phyloP scores from a whole-genome alignment of 2,888 invertebrate genomes.

The Bugula neritina region DNA sequence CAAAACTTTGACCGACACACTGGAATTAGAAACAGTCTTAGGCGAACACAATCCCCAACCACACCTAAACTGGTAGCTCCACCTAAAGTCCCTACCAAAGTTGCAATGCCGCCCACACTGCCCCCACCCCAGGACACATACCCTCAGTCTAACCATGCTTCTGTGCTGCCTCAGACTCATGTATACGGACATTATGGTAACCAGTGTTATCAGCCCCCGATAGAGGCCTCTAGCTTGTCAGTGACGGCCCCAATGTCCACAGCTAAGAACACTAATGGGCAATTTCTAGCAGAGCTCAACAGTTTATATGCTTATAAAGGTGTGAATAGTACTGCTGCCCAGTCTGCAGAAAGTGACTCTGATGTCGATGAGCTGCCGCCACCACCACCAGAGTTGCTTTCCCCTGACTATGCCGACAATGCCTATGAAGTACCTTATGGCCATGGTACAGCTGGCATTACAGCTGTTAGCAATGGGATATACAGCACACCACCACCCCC shows the following conservation, averaged over 20 bases:
- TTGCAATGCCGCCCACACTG: not conserved
- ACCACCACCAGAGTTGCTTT: slow-evolving; percentile 45
- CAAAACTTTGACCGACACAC: slow-evolving; percentile 11
- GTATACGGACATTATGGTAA: slow-evolving; percentile 16
- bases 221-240: slow-evolving; percentile 2
- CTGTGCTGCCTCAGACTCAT: not conserved
- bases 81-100: not conserved
- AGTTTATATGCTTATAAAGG: slow-evolving; percentile 21
- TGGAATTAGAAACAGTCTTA: slow-evolving; percentile 9
- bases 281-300: slow-evolving; percentile 23
- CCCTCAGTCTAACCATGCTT: not conserved
- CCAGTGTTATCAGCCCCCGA: not conserved
- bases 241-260: not conserved
- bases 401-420: not conserved
- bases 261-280: not conserved
- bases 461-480: not conserved
- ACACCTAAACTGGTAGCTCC: slow-evolving; percentile 8
- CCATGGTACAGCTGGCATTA: not conserved
- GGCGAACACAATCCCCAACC: not conserved
- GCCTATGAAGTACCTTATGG: slow-evolving; percentile 5
- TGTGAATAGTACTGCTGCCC: not conserved
- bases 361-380: slow-evolving; percentile 47
- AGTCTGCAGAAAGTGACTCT: not conserved
- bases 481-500: slow-evolving; percentile 16
- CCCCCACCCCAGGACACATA: not conserved